Evolutionary conservation across 2,888 invertebrate genomes (phyloP), one percentile per base, ranked within the genome.

Genomic region (Cyrtodaria siliqua): DNA sequence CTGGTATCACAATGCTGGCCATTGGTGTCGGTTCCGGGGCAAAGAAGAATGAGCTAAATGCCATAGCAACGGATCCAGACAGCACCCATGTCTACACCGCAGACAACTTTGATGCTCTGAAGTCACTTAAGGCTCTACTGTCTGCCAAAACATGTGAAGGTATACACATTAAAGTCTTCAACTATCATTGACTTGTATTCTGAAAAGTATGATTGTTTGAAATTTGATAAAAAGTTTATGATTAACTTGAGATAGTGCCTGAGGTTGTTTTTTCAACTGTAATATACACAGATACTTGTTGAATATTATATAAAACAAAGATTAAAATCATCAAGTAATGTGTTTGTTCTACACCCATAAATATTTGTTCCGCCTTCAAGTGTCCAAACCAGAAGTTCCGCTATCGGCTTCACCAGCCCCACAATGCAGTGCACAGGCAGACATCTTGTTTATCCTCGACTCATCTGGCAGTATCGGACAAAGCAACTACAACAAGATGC

Each of bases 391-490:
- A 38, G 49, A 38, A n/a, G 72, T 59, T 8, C 59, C 64, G n/a
- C 50, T 60, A 14, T 59, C 64, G 18, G 50, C 63, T 8, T 64
- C 75, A 27, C 53, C 24, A 26, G 55, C 61, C 47, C 50, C 78
- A 81, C 85, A 52, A 26, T 91, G 91, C 71, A 77, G 83, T 14
- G 83, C 85, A 23, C 79, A 84, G 47, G 89, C 89, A 0, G 91
- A 91, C 75, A 86, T 91, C 18, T 85, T 84, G 26, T 91, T 91
- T 78, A 80, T 90, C 40, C 73, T 91, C 42, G 91, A 91, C 79
- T 86, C 88, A 2, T 88, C 89, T n/a, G 90, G 89, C 55, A 89
- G 89, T 70, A 86, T 89, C 50, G 88, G 89, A 6, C 68, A 77
- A 57, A 67, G 83, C 44, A 87, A 88, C 62, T 90, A 87, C 81